Conservation (phyloP, 2,113 vertebrate genomes). For the Ctenodactylus gundi region DNA sequence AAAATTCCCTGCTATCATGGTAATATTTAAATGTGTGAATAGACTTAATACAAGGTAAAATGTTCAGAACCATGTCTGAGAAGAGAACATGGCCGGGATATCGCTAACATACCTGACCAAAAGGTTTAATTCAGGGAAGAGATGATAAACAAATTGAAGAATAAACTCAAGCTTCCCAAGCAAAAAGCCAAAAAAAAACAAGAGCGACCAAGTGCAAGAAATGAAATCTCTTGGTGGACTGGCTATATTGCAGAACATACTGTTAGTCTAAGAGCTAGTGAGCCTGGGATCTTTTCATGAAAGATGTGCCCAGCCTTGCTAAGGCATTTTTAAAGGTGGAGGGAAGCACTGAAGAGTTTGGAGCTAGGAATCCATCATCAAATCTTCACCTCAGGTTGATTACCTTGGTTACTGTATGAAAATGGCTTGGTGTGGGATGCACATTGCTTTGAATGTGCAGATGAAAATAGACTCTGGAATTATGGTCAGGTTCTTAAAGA, state of each 20-base stretch:
- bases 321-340: not conserved
- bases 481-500: not conserved
- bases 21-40: not conserved
- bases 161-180: not conserved
- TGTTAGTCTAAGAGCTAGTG: not conserved
- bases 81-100: not conserved
- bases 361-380: not conserved
- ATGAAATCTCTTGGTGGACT: too few species aligned
- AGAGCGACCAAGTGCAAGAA: not conserved
- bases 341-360: not conserved
- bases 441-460: not conserved
- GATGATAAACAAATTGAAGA: not conserved
- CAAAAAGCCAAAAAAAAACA: not conserved
- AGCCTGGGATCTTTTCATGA: not conserved
- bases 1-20: not conserved
- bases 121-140: not conserved
- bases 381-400: not conserved
- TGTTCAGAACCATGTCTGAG: not conserved
- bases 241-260: not conserved
- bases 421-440: not conserved
- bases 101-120: not conserved
- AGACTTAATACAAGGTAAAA: not conserved
- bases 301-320: not conserved
- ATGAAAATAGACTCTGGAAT: not conserved
- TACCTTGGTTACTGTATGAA: not conserved